Percentiles rank a stretch among this genome's conserved stretches.
Conservation (phyloP, 2,113 vertebrate species). For the Chunga burmeisteri region DNA sequence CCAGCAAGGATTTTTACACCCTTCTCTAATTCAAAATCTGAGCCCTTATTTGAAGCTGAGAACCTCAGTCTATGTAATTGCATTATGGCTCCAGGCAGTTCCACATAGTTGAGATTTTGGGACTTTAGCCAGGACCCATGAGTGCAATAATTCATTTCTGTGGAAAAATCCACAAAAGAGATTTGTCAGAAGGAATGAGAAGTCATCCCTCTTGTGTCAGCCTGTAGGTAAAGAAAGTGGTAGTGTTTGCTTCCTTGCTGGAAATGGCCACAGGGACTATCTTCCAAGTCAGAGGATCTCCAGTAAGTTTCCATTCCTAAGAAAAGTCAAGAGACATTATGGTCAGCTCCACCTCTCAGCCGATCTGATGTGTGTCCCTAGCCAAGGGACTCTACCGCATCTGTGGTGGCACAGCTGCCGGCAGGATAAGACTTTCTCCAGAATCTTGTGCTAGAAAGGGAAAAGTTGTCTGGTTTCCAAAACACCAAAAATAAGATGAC, state of each 20-base stretch:
- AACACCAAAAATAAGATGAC: background rate
- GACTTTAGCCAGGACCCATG: background rate
- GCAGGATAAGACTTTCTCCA: background rate
- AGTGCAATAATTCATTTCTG: background rate
- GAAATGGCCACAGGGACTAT: background rate
- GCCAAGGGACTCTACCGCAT: background rate
- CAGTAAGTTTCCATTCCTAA: background rate
- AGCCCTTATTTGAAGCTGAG: background rate
- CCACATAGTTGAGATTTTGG: background rate
- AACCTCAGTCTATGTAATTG: background rate
- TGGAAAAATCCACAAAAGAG: background rate
- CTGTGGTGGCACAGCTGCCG: background rate
- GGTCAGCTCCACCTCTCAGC: background rate
- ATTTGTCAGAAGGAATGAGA: background rate
- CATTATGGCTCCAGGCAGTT: background rate
- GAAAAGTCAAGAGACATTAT: background rate
- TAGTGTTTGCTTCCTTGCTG: background rate
- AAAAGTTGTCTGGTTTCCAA: background rate
- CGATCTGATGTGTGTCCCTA: background rate
- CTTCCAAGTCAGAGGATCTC: background rate
- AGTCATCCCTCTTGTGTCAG: background rate
- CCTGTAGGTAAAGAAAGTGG: background rate
- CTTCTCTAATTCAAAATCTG: background rate
- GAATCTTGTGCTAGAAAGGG: background rate
- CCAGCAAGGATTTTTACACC: background rate